phyloP scores from a whole-genome alignment of 2,113 vertebrate species.

The Brienomyrus brachyistius region DNA sequence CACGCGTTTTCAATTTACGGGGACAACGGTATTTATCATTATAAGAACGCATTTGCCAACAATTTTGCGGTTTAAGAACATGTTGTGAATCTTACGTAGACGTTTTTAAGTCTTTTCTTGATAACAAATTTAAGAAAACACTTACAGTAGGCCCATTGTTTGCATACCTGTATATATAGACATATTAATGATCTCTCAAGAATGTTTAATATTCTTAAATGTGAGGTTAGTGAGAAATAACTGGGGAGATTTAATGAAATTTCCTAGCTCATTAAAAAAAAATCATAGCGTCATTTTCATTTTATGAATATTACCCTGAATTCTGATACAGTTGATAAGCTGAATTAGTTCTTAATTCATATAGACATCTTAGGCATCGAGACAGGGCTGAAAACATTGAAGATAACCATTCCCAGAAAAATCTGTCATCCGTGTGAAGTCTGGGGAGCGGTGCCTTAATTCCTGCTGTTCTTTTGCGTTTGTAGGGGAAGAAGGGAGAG shows the following conservation, averaged over 20 bases:
- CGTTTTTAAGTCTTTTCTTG: not conserved
- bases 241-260: not conserved
- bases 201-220: not conserved
- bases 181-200: not conserved
- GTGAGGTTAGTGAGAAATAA: not conserved
- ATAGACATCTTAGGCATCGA: not conserved
- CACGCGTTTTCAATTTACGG: not conserved
- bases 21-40: not conserved
- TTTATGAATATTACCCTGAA: not conserved
- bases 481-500: slow-evolving; percentile 56
- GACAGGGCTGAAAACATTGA: not conserved
- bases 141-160: not conserved
- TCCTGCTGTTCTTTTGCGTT: slow-evolving; percentile 17
- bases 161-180: not conserved
- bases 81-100: not conserved
- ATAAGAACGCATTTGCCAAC: not conserved
- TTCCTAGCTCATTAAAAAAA: not conserved
- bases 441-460: not conserved
- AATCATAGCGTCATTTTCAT: not conserved
- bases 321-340: not conserved
- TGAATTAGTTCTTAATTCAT: not conserved
- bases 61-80: not conserved
- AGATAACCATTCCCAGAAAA: not conserved
- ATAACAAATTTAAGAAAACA: not conserved
- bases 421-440: not conserved